phyloP scores from a whole-genome alignment of 2,888 invertebrate species.

The Dryomyza anilis region DNA sequence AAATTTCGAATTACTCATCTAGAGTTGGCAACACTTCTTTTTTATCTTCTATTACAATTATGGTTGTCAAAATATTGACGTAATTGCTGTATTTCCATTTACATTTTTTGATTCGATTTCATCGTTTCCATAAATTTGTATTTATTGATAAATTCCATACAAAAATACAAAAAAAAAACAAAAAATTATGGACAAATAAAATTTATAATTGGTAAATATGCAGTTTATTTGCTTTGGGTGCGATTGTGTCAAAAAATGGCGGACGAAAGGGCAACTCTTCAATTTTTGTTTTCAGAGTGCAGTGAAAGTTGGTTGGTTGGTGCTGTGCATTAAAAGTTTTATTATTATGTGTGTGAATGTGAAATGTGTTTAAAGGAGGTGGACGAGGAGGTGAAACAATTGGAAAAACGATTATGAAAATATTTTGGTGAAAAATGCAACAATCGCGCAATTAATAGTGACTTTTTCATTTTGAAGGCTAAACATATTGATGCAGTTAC shows the following conservation, averaged over 20 bases:
- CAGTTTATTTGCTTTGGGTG: not conserved
- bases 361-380: too few species aligned
- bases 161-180: slow-evolving; percentile 24
- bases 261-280: slow-evolving; percentile 12
- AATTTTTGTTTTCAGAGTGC: slow-evolving; percentile 6
- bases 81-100: slow-evolving; percentile 36
- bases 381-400: not conserved
- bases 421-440: not conserved
- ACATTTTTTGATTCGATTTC: slow-evolving; percentile 28
- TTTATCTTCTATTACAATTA: slow-evolving; percentile 15
- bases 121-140: slow-evolving; percentile 27
- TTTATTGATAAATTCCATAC: slow-evolving; percentile 30
- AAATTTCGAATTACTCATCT: too few species aligned
- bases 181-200: slow-evolving; percentile 31
- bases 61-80: slow-evolving; percentile 43
- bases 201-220: slow-evolving; percentile 31
- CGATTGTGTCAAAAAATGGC: slow-evolving; percentile 10
- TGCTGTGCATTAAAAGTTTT: slow-evolving; percentile 32
- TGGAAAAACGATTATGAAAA: slow-evolving; percentile 14
- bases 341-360: not conserved
- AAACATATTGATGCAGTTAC: too few species aligned
- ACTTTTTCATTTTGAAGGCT: too few species aligned
- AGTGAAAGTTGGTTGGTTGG: too few species aligned
- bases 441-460: not conserved
- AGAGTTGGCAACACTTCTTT: too few species aligned